Evolutionary conservation across 2,113 vertebrate species (phyloP).

Genomic region (Puntigrus tetrazona): DNA sequence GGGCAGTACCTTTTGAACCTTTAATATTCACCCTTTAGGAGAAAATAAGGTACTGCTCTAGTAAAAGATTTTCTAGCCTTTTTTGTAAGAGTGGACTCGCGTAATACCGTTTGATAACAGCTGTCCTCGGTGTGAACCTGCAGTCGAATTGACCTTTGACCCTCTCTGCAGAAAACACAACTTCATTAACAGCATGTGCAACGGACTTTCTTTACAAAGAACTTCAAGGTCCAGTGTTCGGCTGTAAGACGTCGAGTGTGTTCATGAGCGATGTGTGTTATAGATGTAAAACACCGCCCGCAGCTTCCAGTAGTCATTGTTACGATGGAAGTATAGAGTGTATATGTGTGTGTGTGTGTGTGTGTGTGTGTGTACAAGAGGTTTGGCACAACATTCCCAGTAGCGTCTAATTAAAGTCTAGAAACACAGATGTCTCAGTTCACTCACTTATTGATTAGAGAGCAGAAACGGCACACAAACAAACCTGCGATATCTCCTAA

Average conservation of each 20-base stretch:
- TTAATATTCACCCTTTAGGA: no score
- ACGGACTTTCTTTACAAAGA: neutral
- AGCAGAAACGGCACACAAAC: conserved; percentile 10
- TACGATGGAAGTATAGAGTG: neutral
- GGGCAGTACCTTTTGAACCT: no score
- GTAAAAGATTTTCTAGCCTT: no score
- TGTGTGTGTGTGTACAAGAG: neutral
- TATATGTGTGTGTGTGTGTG: neutral
- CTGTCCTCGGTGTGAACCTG: neutral
- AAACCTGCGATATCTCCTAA: neutral
- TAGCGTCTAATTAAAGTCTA: neutral
- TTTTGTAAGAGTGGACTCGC: no score
- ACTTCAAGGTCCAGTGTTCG: neutral
- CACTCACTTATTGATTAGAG: conserved; percentile 1
- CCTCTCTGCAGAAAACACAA: neutral
- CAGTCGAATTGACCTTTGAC: neutral
- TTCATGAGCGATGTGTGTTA: neutral
- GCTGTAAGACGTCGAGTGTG: neutral
- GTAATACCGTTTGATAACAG: neutral
- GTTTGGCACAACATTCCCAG: neutral
- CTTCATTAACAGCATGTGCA: neutral
- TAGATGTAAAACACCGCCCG: neutral
- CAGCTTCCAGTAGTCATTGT: neutral
- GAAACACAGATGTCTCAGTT: conserved; percentile 4
- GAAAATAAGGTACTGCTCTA: no score